Evolutionary conservation across 2,113 vertebrate species (phyloP), one percentile per base, ranked within the genome.

Genomic region (Triplophysa siluroides): DNA sequence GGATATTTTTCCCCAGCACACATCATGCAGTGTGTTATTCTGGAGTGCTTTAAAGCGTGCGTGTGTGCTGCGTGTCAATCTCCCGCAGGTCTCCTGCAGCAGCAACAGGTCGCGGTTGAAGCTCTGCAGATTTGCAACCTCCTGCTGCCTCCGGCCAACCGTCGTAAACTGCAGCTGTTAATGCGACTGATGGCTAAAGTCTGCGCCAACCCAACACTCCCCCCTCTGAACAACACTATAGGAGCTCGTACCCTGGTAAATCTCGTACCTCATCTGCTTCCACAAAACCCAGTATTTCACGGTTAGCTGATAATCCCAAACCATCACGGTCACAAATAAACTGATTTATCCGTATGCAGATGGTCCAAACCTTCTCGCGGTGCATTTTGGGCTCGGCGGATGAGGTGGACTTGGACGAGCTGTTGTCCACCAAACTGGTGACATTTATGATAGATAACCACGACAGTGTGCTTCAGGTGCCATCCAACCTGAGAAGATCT

Each of bases 371-470:
- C 0, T 96, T 96, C 92, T 95, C 94, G n/a, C 93, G 24, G 45
- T 93, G 92, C 86, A 94, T 96, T 85, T 91, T 96, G 65, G 92
- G 93, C 85, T 96, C 95, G 63, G 93, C 92, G 66, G 95, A 94
- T 78, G 95, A 96, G 83, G 89, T 94, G 58, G 95, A 96, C 72
- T 88, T 96, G 87, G 94, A 95, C 89, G 95, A 96, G 78, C 88
- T 96, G 45, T 88, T 96, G 84, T 93, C 95, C 81, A 91, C 93
- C 85, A 93, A 93, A 78, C 87, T 96, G 76, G 94, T 96, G 10
- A 94, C 90, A 2, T 96, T 96, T 85, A 91, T 96, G 81, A 93
- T 96, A 91, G 94, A 96, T 86, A 93, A 95, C 87, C 90, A 90
- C 64, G 91, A 94, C 75, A 91, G 93, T 13, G 93, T 95, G 78